Evolutionary conservation across 2,797 vertebrate species (phyloP).

Genomic region (Sorex maritimensis): DNA sequence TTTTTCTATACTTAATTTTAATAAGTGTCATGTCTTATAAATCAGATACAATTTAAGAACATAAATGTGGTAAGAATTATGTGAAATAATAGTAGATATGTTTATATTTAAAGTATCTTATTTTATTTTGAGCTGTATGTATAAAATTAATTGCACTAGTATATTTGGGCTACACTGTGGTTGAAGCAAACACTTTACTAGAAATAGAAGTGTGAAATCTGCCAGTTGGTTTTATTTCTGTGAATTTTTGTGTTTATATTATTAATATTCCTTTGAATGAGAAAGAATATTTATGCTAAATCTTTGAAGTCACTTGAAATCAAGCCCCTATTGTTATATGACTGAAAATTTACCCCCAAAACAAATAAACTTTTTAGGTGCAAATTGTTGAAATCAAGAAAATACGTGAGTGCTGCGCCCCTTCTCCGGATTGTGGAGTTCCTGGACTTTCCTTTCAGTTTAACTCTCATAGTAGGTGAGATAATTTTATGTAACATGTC

Average conservation of each 20-base stretch:
- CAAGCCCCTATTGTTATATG: background rate
- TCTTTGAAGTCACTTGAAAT: background rate
- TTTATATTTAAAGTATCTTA: slow-evolving; percentile 14
- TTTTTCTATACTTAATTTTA: background rate
- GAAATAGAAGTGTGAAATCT: background rate
- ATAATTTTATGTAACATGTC: background rate
- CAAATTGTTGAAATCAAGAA: background rate
- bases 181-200: background rate
- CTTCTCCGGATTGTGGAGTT: background rate
- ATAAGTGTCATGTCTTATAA: background rate
- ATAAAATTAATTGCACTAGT: slow-evolving; percentile 12
- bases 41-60: background rate
- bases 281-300: background rate
- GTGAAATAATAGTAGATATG: background rate
- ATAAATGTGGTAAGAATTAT: background rate
- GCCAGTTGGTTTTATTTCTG: background rate
- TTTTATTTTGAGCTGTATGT: background rate
- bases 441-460: background rate
- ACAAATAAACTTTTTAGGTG: background rate
- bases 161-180: background rate
- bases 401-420: background rate
- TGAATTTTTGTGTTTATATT: background rate
- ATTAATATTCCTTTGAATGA: background rate
- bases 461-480: background rate
- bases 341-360: background rate